A percentile compares a stretch with the other conserved stretches of the same genome.
Conservation (phyloP, 2,113 vertebrate genomes). For the Xiphophorus maculatus region DNA sequence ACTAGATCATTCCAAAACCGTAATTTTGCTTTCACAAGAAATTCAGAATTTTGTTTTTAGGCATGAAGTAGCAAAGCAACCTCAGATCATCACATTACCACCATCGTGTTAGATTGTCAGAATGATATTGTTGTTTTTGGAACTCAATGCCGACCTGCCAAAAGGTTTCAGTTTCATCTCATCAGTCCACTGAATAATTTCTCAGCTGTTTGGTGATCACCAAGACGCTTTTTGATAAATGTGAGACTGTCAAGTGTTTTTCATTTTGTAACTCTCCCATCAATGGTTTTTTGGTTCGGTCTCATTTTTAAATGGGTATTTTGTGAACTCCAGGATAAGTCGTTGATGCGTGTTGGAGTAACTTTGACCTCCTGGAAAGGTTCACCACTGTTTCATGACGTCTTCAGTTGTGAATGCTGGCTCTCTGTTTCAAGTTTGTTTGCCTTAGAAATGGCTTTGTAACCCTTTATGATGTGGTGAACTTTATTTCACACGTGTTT, state of each 20-base stretch:
- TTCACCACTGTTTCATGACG: neutral
- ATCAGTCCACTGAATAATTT: neutral
- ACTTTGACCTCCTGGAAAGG: neutral
- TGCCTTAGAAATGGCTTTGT: neutral
- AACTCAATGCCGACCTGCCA: neutral
- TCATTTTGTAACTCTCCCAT: neutral
- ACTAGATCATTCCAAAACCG: neutral
- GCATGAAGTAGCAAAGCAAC: neutral
- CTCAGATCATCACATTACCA: neutral
- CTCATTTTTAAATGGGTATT: neutral
- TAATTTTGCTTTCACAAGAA: neutral
- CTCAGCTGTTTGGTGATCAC: neutral
- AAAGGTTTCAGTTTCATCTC: neutral
- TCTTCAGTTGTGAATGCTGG: neutral
- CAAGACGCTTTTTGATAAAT: neutral
- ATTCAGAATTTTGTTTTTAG: neutral
- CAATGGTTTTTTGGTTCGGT: neutral
- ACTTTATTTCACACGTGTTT: neutral
- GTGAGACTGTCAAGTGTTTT: neutral
- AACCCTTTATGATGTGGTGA: neutral
- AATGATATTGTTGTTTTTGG: neutral
- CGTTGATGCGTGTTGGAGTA: neutral
- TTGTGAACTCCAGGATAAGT: neutral
- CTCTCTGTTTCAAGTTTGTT: neutral
- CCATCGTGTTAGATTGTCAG: neutral